phyloP scores from a whole-genome alignment of 2,888 invertebrate genomes.

The Meteorus colon region DNA sequence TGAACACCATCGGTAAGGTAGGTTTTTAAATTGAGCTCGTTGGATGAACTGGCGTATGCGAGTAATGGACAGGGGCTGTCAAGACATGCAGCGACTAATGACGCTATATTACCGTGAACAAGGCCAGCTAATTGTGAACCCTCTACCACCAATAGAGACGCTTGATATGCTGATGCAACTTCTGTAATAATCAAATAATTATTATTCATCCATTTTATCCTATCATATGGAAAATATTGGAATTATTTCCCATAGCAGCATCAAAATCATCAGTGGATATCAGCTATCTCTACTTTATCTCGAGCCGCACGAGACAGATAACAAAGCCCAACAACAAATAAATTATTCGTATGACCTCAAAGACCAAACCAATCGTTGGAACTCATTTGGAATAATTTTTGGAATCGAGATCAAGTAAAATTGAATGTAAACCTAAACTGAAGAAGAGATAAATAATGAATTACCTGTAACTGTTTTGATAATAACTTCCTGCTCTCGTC shows the following conservation, averaged over 20 bases:
- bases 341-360: neutral
- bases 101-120: constrained; percentile 82
- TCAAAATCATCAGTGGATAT: constrained; percentile 32
- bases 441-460: constrained; percentile 53
- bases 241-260: neutral
- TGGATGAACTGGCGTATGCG: constrained; percentile 79
- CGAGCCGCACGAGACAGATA: neutral
- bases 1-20: constrained; percentile 72
- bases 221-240: constrained; percentile 6
- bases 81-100: constrained; percentile 81
- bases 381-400: too few relatives aligned
- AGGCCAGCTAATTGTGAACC: constrained; percentile 84
- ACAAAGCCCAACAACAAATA: neutral
- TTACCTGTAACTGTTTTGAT: constrained; percentile 92
- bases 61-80: constrained; percentile 79
- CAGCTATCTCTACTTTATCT: constrained; percentile 43
- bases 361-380: too few relatives aligned
- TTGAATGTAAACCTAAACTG: too few relatives aligned
- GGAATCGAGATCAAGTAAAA: constrained; percentile 3
- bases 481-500: constrained; percentile 83
- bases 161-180: constrained; percentile 82
- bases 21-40: constrained; percentile 69
- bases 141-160: constrained; percentile 82
- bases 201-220: neutral
- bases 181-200: constrained; percentile 73